Conservation (phyloP, 2,113 vertebrate species). For the Prunella himalayana region DNA sequence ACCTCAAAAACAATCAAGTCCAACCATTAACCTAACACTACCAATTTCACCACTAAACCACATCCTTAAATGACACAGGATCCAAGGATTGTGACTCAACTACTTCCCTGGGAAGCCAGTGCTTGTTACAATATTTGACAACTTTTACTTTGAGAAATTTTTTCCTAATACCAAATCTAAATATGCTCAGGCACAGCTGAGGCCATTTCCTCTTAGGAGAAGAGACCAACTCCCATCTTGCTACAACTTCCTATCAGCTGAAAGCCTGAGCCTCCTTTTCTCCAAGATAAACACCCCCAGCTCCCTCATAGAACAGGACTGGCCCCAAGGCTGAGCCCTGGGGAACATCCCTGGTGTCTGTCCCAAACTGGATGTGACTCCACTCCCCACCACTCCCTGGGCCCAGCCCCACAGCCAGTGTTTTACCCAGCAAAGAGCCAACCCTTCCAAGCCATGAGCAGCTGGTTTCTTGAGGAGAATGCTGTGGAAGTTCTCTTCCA, state of each 20-base stretch:
- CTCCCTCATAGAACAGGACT: neutral
- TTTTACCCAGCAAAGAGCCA: neutral
- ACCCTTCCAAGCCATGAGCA: neutral
- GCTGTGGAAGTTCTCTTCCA: neutral
- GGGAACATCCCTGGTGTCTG: neutral
- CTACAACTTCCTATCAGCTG: neutral
- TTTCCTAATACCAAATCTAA: neutral
- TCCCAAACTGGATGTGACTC: neutral
- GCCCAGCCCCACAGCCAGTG: accelerated
- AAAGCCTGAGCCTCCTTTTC: neutral
- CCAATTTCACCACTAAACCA: neutral
- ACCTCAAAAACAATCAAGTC: neutral
- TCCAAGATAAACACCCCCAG: neutral
- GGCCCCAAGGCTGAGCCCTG: neutral
- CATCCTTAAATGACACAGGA: accelerated
- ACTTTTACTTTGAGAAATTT: neutral
- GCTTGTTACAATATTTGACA: neutral
- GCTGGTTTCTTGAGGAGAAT: accelerated
- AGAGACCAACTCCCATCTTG: accelerated
- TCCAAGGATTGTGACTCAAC: neutral
- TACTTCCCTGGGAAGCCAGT: neutral
- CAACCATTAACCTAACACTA: neutral
- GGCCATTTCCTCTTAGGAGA: neutral
- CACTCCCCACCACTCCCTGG: neutral
- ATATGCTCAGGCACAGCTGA: neutral